Evolutionary conservation across 2,113 vertebrate genomes (phyloP).

Genomic region (Accipiter cooperii): DNA sequence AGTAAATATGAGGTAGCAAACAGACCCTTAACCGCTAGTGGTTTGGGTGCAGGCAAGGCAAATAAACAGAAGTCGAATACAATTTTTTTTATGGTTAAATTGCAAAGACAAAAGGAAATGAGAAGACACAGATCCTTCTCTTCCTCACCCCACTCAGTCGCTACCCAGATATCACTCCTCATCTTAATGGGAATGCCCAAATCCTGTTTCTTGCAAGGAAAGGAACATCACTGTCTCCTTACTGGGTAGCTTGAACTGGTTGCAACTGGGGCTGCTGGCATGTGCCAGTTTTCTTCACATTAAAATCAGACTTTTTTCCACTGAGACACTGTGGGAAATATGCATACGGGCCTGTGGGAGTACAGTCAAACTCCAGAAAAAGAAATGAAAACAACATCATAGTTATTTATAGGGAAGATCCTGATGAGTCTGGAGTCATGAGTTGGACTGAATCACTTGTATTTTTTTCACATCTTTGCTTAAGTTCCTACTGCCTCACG

Average conservation of each 20-base stretch:
- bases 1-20: not conserved
- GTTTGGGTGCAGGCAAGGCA: not conserved
- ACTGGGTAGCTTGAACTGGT: not conserved
- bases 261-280: not conserved
- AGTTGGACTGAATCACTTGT: not conserved
- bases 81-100: not conserved
- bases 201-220: not conserved
- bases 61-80: not conserved
- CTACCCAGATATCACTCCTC: not conserved
- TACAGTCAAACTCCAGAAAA: not conserved
- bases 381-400: not conserved
- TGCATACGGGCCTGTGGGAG: not conserved
- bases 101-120: not conserved
- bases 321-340: not conserved
- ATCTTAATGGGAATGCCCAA: not conserved
- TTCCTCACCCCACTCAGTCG: not conserved
- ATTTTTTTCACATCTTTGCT: not conserved
- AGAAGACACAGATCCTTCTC: not conserved
- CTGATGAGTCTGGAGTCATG: not conserved
- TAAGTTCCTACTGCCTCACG: not conserved
- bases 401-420: constrained; percentile 11
- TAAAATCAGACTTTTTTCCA: constrained; percentile 1
- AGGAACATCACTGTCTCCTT: not conserved
- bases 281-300: not conserved
- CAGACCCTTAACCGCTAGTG: not conserved